Evolutionary conservation across 2,113 vertebrate genomes (phyloP).

Genomic region (Onychorhynchus coronatus): DNA sequence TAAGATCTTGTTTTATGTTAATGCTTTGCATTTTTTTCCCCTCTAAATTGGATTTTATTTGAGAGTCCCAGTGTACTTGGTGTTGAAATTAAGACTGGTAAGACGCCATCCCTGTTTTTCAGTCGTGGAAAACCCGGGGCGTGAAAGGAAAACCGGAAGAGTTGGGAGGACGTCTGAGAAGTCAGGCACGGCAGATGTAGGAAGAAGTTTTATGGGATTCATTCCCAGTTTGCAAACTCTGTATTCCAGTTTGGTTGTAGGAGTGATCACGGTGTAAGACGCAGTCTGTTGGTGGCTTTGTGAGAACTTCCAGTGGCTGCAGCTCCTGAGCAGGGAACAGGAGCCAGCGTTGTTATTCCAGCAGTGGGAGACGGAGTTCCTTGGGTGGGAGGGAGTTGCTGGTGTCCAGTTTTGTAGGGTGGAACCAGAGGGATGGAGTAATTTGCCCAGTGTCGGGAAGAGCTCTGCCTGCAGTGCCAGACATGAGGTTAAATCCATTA

Average conservation of each 20-base stretch:
- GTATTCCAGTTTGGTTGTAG: not conserved
- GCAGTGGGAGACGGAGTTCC: not conserved
- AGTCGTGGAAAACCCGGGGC: not conserved
- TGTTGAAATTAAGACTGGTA: not conserved
- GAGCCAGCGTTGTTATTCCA: not conserved
- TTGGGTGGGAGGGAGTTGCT: not conserved
- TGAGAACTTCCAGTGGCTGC: not conserved
- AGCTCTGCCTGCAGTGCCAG: not conserved
- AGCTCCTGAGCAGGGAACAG: not conserved
- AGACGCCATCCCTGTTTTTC: not conserved
- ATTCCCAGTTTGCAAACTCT: not conserved
- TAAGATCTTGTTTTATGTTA: slow-evolving; percentile 10
- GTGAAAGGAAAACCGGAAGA: not conserved
- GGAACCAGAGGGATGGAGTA: not conserved
- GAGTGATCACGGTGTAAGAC: not conserved
- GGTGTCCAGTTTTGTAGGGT: not conserved
- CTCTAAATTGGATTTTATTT: not conserved
- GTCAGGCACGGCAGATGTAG: rapidly evolving
- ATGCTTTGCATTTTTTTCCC: not conserved
- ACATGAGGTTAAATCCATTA: not conserved
- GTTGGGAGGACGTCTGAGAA: not conserved
- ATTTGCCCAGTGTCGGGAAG: not conserved
- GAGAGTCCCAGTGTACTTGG: not conserved
- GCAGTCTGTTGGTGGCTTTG: not conserved
- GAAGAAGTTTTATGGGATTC: not conserved